Evolutionary conservation across 2,113 vertebrate species (phyloP).

Genomic region (Tychaedon coryphoeus): DNA sequence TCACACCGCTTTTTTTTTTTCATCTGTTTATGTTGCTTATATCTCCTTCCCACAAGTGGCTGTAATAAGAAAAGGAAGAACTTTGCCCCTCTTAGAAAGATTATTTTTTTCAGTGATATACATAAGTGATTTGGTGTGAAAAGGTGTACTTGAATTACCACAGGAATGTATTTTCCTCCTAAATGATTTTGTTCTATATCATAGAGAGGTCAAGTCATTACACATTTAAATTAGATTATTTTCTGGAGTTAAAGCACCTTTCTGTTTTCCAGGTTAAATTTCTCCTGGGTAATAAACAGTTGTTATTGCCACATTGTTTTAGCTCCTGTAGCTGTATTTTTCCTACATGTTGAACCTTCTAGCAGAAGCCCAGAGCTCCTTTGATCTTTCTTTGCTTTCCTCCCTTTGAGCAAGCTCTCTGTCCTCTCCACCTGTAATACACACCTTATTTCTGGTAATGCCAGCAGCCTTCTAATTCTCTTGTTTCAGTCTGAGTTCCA

Average conservation of each 20-base stretch:
- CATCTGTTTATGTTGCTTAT: neutral
- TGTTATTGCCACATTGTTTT: neutral
- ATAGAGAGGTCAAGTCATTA: neutral
- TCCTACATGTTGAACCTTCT: neutral
- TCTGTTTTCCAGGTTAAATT: neutral
- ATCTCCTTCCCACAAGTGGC: neutral
- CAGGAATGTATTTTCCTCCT: neutral
- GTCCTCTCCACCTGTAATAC: neutral
- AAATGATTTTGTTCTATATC: neutral
- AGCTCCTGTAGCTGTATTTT: neutral
- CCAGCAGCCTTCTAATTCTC: neutral
- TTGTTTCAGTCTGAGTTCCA: neutral
- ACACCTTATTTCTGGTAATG: neutral
- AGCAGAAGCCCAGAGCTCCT: neutral
- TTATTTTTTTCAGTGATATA: neutral
- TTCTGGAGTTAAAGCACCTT: neutral
- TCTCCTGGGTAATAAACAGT: neutral
- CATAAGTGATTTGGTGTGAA: accelerated
- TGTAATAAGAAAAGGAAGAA: neutral
- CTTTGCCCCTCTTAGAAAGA: neutral
- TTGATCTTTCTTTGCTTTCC: neutral
- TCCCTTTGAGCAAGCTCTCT: neutral
- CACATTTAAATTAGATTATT: neutral
- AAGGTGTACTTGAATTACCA: neutral
- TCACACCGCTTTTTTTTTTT: neutral